A percentile compares a stretch with the other conserved stretches of the same genome.
Conservation (phyloP, 2,113 vertebrate species). For the Papio anubis region DNA sequence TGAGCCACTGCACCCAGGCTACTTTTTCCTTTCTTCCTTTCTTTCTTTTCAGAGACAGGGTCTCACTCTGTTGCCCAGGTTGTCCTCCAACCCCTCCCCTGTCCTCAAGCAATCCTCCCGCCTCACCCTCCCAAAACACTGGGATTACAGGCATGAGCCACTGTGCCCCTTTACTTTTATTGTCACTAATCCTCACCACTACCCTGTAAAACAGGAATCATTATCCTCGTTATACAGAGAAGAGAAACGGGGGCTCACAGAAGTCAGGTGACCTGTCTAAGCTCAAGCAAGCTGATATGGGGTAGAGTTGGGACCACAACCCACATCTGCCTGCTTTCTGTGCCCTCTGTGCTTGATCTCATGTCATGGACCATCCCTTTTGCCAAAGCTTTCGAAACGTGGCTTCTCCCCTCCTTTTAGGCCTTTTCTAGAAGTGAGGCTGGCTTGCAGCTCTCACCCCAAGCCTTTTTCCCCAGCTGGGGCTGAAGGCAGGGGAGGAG, state of each 20-base stretch:
- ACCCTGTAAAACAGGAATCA: not conserved
- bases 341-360: slow-evolving; percentile 56
- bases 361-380: not conserved
- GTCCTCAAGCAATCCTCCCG: no score
- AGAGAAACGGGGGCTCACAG: not conserved
- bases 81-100: no score
- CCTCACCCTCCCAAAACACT: no score
- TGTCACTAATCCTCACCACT: not conserved
- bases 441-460: not conserved
- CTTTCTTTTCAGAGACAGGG: no score
- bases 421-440: slow-evolving; percentile 53
- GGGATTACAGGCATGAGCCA: no score
- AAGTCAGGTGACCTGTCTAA: not conserved
- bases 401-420: slow-evolving; percentile 1
- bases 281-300: not conserved
- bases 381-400: slow-evolving; percentile 27
- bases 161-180: not conserved
- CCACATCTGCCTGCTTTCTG: not conserved
- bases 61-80: no score
- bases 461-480: slow-evolving; percentile 52
- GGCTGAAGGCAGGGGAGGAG: slow-evolving; percentile 51
- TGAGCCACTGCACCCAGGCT: no score
- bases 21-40: no score
- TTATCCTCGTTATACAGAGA: not conserved
- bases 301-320: not conserved